These are phyloP conservation scores for Drosophila fuyamai DNA, from an alignment of 1,140 invertebrate species.

Conservation along the genomic window DNA sequence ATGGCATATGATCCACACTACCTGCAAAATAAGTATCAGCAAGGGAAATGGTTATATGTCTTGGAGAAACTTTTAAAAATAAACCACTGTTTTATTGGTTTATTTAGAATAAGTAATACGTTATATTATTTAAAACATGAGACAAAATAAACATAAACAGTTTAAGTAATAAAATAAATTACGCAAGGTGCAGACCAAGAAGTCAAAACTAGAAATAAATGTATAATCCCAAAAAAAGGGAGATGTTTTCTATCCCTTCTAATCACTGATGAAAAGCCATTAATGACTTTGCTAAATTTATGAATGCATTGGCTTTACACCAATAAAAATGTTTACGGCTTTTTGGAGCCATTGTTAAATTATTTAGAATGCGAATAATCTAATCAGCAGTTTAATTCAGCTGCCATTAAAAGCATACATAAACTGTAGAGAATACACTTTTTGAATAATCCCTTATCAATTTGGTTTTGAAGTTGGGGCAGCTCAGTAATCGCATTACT, in stretches of 20 bases:
- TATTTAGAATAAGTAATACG: too few species aligned
- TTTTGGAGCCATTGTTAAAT: constrained; percentile 5
- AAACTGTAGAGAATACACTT: constrained; percentile 12
- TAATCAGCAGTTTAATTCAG: constrained; percentile 6
- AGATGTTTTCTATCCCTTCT: neutral
- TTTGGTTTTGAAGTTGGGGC: constrained; percentile 20
- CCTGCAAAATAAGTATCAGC: constrained; percentile 12
- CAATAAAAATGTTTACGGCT: constrained; percentile 15
- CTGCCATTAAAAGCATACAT: constrained; percentile 34
- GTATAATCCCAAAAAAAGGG: neutral
- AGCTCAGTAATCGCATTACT: constrained; percentile 48
- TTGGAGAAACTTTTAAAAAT: neutral
- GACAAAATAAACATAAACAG: too few species aligned
- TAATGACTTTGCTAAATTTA: constrained; percentile 5
- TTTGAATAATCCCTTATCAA: constrained; percentile 31
- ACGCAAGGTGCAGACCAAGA: too few species aligned
- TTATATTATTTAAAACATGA: too few species aligned
- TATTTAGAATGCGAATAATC: neutral
- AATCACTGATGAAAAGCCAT: neutral
- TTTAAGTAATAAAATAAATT: too few species aligned
- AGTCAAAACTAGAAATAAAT: neutral
- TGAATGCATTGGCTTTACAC: constrained; percentile 14
- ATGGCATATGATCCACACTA: constrained; percentile 14
- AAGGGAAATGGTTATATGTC: neutral
- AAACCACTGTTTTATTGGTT: neutral